Evolutionary conservation across 2,113 vertebrate genomes (phyloP).

Genomic region (Deroptyus accipitrinus): DNA sequence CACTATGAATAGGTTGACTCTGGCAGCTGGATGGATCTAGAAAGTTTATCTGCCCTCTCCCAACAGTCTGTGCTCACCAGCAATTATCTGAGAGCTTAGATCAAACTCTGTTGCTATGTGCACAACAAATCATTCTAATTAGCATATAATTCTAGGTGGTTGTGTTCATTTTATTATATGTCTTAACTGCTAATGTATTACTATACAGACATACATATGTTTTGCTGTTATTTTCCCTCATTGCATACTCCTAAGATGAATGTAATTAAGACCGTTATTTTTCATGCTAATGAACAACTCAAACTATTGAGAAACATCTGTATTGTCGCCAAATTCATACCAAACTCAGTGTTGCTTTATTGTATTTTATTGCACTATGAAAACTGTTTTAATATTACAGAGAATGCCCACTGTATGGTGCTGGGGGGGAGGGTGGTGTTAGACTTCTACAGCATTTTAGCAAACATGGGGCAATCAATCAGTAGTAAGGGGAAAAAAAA

Average conservation of each 20-base stretch:
- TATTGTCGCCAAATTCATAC: conserved; percentile 29
- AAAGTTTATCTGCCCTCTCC: neutral
- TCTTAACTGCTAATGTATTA: conserved; percentile 40
- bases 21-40: neutral
- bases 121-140: conserved; percentile 58
- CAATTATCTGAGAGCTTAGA: neutral
- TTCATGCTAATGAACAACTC: conserved; percentile 58
- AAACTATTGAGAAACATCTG: conserved; percentile 6
- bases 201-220: conserved; percentile 45
- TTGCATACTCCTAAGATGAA: conserved; percentile 50
- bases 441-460: neutral
- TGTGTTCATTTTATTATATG: conserved; percentile 60
- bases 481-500: neutral
- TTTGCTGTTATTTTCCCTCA: conserved; percentile 52
- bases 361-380: conserved; percentile 1
- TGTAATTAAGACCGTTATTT: conserved; percentile 42
- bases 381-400: neutral
- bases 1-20: neutral
- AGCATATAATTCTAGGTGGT: conserved; percentile 37
- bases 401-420: neutral
- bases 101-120: neutral
- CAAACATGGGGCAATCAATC: neutral
- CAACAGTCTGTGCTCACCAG: neutral
- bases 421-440: neutral
- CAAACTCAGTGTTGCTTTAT: conserved; percentile 26